Base-by-base conservation (phyloP, 2,888 invertebrate species). In the Bembecia ichneumoniformis region DNA sequence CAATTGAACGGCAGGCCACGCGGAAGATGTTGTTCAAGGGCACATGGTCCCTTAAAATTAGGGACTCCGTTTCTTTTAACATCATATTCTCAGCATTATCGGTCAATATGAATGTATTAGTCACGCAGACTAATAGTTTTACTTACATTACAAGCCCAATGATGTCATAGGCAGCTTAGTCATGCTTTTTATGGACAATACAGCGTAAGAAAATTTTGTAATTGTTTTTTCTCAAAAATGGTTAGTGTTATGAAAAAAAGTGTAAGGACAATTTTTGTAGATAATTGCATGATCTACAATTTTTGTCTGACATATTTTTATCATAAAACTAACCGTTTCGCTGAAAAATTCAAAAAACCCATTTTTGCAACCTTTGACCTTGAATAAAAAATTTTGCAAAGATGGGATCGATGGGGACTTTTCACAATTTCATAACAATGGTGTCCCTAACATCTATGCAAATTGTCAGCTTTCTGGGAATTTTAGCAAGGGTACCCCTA, bases 251-350 rank as follows among this genome's bases (percentile, higher is more conserved):
- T n/a, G n/a, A n/a, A n/a, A n/a, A n/a, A n/a, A n/a, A n/a, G n/a
- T 47, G 36, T 15, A 15, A n/a, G 36, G 16, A 47, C 47, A 11
- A 47, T 47, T 36, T 47, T 47, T 35, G 47, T 47, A 47, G 47
- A 47, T 15, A 47, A 47, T 47, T 47, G 13, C 14, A 47, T 47
- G 47, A 47, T 47, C 36, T 36, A 47, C 47, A 47, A 35, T 16
- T 47, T 36, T 47, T 47, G 47, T 35, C 14, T n/a, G 36, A 34
- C 1, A 35, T 47, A 47, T 47, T 47, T 47, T 47, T 34, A 47
- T 34, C 28, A 36, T 36, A n/a, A n/a, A n/a, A n/a, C n/a, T n/a
- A n/a, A n/a, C n/a, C n/a, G n/a, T n/a, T n/a, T n/a, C n/a, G n/a
- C n/a, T n/a, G n/a, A n/a, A n/a, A n/a, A n/a, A n/a, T n/a, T n/a